A percentile compares a stretch with the other conserved stretches of the same genome.
These are phyloP conservation scores for Syngnathus floridae DNA, from an alignment of 2,113 vertebrate species.

Conservation along the genomic window DNA sequence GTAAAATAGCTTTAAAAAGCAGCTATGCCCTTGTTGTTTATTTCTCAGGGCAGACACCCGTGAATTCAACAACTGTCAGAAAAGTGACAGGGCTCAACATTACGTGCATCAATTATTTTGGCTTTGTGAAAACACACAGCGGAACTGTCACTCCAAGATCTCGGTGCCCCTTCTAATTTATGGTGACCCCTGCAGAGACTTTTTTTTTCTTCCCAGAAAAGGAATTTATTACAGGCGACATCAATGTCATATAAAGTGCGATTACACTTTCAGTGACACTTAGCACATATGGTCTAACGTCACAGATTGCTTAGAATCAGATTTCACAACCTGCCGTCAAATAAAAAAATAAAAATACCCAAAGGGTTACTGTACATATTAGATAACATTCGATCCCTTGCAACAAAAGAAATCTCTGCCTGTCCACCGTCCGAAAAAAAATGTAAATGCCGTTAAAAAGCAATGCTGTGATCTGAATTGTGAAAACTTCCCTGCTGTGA, in stretches of 20 bases:
- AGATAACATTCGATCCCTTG: no score
- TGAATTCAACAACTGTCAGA: conserved; percentile 50
- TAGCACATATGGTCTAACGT: not conserved
- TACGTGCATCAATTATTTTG: conserved; percentile 61
- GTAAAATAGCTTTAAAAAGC: conserved; percentile 46
- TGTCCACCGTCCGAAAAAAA: not conserved
- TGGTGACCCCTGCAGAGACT: conserved; percentile 45
- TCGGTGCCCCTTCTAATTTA: conserved; percentile 39
- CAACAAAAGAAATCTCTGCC: not conserved
- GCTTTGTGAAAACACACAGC: conserved; percentile 40
- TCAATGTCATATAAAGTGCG: conserved; percentile 11
- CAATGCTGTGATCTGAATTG: not conserved
- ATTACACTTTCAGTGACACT: conserved; percentile 2
- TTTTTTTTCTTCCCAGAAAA: conserved; percentile 22
- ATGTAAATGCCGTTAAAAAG: not conserved
- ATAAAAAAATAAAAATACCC: not conserved
- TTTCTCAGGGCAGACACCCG: conserved; percentile 16
- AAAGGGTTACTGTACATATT: not conserved
- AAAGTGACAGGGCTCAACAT: conserved; percentile 49
- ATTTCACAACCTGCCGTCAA: not conserved
- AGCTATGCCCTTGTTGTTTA: conserved; percentile 40
- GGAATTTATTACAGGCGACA: conserved; percentile 30
- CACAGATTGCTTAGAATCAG: not conserved
- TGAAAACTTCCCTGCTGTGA: not conserved
- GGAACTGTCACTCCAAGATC: conserved; percentile 52